phyloP scores from a whole-genome alignment of 2,797 vertebrate species.

The Acrossocheilus fasciatus region DNA sequence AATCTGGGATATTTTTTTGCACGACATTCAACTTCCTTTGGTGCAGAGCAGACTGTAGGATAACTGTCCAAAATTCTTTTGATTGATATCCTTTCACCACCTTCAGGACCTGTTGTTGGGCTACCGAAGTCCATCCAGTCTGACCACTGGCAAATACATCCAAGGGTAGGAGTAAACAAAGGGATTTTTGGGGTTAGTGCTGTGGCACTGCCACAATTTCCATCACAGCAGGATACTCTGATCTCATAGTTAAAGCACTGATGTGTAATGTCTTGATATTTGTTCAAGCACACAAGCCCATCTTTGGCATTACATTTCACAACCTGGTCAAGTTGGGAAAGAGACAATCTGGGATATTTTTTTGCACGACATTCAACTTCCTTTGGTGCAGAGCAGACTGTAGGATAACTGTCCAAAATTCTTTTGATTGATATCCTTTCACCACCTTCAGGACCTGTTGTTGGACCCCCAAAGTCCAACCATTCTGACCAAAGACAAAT shows the following conservation, averaged over 20 bases:
- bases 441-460: conserved; percentile 47
- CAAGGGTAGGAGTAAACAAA: not conserved
- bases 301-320: conserved; percentile 39
- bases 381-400: conserved; percentile 19
- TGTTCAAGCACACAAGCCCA: conserved; percentile 44
- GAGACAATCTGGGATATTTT: conserved; percentile 31
- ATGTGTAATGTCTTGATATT: conserved; percentile 15
- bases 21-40: conserved; percentile 44
- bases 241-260: conserved; percentile 53
- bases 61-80: not conserved
- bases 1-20: conserved; percentile 45
- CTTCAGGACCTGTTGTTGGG: conserved; percentile 21
- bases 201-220: not conserved
- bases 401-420: conserved; percentile 1
- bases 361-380: conserved; percentile 49
- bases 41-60: conserved; percentile 17
- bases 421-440: conserved; percentile 29
- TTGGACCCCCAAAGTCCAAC: conserved; percentile 42
- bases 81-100: conserved; percentile 46
- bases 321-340: conserved; percentile 49
- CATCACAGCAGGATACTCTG: conserved; percentile 46
- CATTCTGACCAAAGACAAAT: conserved; percentile 51
- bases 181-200: not conserved
- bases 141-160: conserved; percentile 25
- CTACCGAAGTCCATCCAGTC: conserved; percentile 5